Percentiles rank a stretch among this genome's conserved stretches.
These are phyloP conservation scores for Bradypodion pumilum DNA, from an alignment of 2,797 vertebrate genomes.

Conservation along the genomic window DNA sequence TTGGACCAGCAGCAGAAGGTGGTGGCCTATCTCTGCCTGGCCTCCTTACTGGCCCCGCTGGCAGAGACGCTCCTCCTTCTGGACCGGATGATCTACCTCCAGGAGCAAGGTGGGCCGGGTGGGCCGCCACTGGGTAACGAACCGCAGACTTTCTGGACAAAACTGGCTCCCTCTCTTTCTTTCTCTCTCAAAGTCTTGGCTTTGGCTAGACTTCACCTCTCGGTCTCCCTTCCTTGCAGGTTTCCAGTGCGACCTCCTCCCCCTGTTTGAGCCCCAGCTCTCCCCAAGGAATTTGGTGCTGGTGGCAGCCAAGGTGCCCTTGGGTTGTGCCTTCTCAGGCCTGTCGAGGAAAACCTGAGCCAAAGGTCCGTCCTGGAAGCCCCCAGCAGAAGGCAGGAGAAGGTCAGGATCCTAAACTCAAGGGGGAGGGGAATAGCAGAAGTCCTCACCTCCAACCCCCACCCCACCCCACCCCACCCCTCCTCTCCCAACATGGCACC, in stretches of 20 bases:
- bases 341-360: constrained; percentile 35
- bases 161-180: no score
- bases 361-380: background rate
- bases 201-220: no score
- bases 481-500: no score
- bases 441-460: no score
- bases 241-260: constrained; percentile 83
- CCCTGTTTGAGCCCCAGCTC: constrained; percentile 87
- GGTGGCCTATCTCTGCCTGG: constrained; percentile 89
- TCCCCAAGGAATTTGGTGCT: constrained; percentile 93
- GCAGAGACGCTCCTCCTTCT: constrained; percentile 92
- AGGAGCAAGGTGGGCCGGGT: constrained; percentile 83
- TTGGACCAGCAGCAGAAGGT: constrained; percentile 83
- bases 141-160: no score
- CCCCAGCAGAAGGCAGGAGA: no score
- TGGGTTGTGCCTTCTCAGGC: constrained; percentile 29
- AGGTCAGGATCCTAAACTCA: no score
- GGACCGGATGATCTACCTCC: constrained; percentile 89
- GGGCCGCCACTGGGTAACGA: no score
- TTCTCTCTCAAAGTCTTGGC: no score
- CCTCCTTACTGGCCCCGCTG: constrained; percentile 85
- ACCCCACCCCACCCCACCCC: no score
- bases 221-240: constrained; percentile 69
- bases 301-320: constrained; percentile 79
- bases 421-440: no score